These are phyloP conservation scores for Peromyscus maniculatus DNA, from an alignment of 2,113 vertebrate species.

Conservation along the genomic window DNA sequence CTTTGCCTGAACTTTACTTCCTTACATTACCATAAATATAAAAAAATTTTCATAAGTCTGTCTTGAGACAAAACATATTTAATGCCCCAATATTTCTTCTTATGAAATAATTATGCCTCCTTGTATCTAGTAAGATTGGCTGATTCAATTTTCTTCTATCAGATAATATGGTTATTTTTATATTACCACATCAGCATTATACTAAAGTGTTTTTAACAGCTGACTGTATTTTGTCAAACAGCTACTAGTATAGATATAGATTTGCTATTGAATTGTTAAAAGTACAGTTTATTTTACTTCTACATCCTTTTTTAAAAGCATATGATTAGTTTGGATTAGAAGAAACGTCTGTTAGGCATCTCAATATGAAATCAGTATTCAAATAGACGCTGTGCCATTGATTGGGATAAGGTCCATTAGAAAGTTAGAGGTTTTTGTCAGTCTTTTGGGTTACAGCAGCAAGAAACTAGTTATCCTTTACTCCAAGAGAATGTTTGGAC, in stretches of 20 bases:
- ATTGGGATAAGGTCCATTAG: constrained; percentile 27
- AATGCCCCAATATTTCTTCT: constrained; percentile 52
- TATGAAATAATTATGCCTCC: constrained; percentile 46
- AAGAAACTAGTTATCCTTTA: constrained; percentile 66
- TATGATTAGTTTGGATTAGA: constrained; percentile 56
- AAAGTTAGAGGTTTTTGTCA: constrained; percentile 51
- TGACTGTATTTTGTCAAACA: constrained; percentile 74
- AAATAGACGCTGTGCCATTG: constrained; percentile 27
- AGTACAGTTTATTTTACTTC: constrained; percentile 53
- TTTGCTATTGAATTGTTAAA: constrained; percentile 76
- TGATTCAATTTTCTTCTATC: constrained; percentile 69
- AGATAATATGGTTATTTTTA: constrained; percentile 74
- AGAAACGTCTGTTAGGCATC: constrained; percentile 47
- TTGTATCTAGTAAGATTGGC: constrained; percentile 49
- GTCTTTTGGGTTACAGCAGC: background rate
- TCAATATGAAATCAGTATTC: constrained; percentile 51
- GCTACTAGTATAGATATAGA: constrained; percentile 62
- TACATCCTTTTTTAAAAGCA: constrained; percentile 42
- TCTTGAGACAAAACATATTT: constrained; percentile 55
- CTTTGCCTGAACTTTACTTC: constrained; percentile 64
- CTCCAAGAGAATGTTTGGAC: constrained; percentile 78
- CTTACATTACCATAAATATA: constrained; percentile 50
- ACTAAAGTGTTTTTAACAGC: constrained; percentile 75
- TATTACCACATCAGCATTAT: constrained; percentile 81
- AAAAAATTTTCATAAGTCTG: constrained; percentile 48